A percentile compares a stretch with the other conserved stretches of the same genome.
Evolutionary conservation across 2,113 vertebrate genomes (phyloP).

Genomic region (Pycnonotus jocosus): DNA sequence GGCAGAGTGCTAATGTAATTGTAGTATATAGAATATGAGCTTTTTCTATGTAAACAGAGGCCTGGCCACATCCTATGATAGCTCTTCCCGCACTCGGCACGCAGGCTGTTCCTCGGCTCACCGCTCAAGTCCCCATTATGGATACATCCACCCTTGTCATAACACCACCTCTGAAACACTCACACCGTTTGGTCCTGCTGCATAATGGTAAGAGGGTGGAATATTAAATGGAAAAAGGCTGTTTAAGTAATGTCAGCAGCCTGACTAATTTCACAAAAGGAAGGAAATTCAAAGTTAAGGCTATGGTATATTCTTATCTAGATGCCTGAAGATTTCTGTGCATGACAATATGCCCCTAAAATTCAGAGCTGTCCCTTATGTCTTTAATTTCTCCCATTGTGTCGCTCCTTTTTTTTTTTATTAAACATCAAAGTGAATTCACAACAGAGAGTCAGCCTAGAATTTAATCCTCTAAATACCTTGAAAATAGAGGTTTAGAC

Average conservation of each 20-base stretch:
- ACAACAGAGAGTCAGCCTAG: conserved; percentile 73
- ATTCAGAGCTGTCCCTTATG: conserved; percentile 64
- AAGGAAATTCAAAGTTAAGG: conserved; percentile 64
- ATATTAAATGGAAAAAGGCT: conserved; percentile 67
- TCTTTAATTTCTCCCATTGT: conserved; percentile 62
- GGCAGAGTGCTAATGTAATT: conserved; percentile 53
- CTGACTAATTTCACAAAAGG: conserved; percentile 71
- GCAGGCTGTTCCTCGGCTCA: conserved; percentile 44
- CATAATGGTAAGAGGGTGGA: conserved; percentile 66
- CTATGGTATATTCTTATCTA: conserved; percentile 50
- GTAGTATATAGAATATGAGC: conserved; percentile 57
- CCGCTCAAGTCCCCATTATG: conserved; percentile 59
- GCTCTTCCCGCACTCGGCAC: conserved; percentile 9
- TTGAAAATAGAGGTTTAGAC: conserved; percentile 65
- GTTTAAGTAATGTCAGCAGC: conserved; percentile 66
- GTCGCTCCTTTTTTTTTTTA: conserved; percentile 49
- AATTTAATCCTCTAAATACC: conserved; percentile 72
- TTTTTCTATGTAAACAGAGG: conserved; percentile 44
- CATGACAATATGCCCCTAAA: conserved; percentile 63
- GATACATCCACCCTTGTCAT: conserved; percentile 61
- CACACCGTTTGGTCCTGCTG: conserved; percentile 59
- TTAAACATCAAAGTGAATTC: conserved; percentile 66
- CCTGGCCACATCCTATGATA: conserved; percentile 54
- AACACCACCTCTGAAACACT: conserved; percentile 66
- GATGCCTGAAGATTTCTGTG: conserved; percentile 54